Base-by-base conservation (phyloP, 1,140 invertebrate species). In the Gryon sp. region DNA sequence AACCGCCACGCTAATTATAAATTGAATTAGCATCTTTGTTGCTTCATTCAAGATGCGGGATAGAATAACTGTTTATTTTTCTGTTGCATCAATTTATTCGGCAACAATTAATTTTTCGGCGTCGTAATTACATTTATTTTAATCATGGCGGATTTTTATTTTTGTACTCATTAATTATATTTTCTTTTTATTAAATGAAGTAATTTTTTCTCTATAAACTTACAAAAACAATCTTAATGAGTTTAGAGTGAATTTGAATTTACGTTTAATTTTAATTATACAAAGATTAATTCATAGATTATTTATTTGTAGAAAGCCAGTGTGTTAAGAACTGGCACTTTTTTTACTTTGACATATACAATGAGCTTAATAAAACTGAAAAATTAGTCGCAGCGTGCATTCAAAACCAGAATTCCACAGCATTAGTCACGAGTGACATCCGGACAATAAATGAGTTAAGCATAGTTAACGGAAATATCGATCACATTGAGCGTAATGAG, bases 401-500 rank as follows among this genome's bases (percentile, higher is more conserved):
- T 50, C 26, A 9, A 63, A 73, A 63, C 40, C 57, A 55, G 48
- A 30, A 66, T 12, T 43, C 12, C 32, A 38, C 7, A 41, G 40
- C 55, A 68, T 68, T 63, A 69, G 48, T 76, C 73, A 76, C 8
- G 5, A 34, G 57, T 76, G 73, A 69, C 65, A 69, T 7, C 18
- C 30, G 34, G 46, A 76, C 73, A 75, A 70, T 66, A 24, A 36
- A 18, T 30, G 20, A 34, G 69, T 45, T 68, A 69, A 74, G 20
- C 70, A n/a, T n/a, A 32, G 32, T 45, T 34, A 76, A 76, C 74
- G 74, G 74, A 69, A 65, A 65, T 65, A 65, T 65, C 46, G 75
- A 68, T 72, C 53, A 57, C 12, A n/a, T 62, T 9, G 14, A 14
- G 14, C 36, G 65, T 82, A 80, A 80, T 80, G 78, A 80, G 68